A percentile compares a stretch with the other conserved stretches of the same genome.
phyloP scores from a whole-genome alignment of 2,797 vertebrate species.

The Gymnodraco acuticeps region DNA sequence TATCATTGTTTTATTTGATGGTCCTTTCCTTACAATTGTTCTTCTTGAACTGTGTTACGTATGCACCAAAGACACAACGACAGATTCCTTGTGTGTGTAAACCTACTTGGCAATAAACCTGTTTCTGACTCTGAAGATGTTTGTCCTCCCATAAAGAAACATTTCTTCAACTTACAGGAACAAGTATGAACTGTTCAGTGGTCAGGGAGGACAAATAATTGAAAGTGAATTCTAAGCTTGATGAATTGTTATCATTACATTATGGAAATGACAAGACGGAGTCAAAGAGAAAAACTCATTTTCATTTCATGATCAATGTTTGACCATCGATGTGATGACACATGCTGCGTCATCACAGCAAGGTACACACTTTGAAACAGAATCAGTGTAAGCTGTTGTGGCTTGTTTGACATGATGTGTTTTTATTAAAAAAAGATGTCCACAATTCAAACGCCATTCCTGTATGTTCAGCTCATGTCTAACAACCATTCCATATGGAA shows the following conservation, averaged over 20 bases:
- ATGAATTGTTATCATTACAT: neutral
- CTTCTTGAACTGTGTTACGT: too few relatives aligned
- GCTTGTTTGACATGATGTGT: too few relatives aligned
- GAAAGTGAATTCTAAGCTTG: neutral
- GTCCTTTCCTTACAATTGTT: too few relatives aligned
- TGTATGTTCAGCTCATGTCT: neutral
- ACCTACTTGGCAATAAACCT: too few relatives aligned
- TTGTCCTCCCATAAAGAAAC: neutral
- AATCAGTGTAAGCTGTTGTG: neutral
- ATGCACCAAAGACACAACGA: too few relatives aligned
- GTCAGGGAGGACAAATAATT: neutral
- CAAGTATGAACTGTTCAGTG: neutral
- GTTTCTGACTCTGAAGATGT: neutral
- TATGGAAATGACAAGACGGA: neutral
- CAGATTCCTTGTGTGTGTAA: too few relatives aligned
- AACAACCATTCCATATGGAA: neutral
- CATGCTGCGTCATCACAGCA: neutral
- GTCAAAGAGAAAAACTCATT: neutral
- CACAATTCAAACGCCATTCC: too few relatives aligned
- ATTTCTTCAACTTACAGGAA: neutral
- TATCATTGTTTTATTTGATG: too few relatives aligned
- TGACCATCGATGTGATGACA: neutral
- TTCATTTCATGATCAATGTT: too few relatives aligned
- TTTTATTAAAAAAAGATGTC: neutral
- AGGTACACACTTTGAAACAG: neutral